phyloP scores from a whole-genome alignment of 2,113 vertebrate genomes.

The Chaenogobius annularis region DNA sequence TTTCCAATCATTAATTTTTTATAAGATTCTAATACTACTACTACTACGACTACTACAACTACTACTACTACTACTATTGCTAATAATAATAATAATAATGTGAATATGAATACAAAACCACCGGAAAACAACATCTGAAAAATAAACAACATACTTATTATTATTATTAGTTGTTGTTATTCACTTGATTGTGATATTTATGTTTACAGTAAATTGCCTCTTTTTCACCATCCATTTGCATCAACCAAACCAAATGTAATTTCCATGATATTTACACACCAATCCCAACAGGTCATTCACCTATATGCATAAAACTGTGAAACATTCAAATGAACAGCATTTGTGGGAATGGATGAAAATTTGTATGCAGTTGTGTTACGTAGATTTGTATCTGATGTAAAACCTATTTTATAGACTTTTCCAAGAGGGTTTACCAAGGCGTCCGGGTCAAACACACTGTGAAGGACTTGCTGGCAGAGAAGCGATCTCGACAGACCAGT shows the following conservation, averaged over 20 bases:
- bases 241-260: constrained; percentile 61
- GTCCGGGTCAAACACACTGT: constrained; percentile 96
- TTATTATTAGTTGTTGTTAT: neutral
- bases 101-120: no score
- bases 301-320: constrained; percentile 64
- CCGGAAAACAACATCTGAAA: neutral
- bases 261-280: constrained; percentile 73
- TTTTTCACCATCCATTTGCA: constrained; percentile 63
- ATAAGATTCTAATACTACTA: no score
- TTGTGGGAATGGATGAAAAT: constrained; percentile 59
- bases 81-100: no score
- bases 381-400: constrained; percentile 7
- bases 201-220: constrained; percentile 44
- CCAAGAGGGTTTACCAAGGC: constrained; percentile 91
- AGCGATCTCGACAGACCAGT: constrained; percentile 84
- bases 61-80: no score
- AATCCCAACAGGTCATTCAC: constrained; percentile 37
- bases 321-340: constrained; percentile 64
- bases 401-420: constrained; percentile 75
- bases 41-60: no score
- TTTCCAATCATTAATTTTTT: neutral
- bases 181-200: neutral
- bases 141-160: neutral
- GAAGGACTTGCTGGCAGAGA: constrained; percentile 94
- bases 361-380: constrained; percentile 27